Evolutionary conservation across 2,113 vertebrate species (phyloP).

Genomic region (Stomatorhinus ivindoensis): DNA sequence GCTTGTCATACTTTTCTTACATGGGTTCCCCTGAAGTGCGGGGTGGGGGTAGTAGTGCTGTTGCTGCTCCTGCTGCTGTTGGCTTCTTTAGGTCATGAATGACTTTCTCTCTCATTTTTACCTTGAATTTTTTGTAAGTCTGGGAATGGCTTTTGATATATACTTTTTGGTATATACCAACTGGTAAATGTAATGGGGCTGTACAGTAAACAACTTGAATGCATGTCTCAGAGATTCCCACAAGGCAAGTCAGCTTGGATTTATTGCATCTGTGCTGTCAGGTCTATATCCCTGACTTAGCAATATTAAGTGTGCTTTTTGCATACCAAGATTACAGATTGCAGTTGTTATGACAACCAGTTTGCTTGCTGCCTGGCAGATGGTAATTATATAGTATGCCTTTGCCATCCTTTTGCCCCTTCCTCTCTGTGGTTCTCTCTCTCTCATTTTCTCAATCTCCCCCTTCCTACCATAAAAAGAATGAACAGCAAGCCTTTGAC

Average conservation of each 20-base stretch:
- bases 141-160: neutral
- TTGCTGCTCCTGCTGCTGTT: neutral
- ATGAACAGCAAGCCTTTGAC: neutral
- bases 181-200: neutral
- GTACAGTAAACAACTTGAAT: neutral
- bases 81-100: neutral
- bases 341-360: conserved; percentile 62
- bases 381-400: conserved; percentile 52
- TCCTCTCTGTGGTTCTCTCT: conserved; percentile 20
- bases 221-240: neutral
- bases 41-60: neutral
- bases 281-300: neutral
- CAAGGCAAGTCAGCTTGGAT: neutral
- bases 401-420: conserved; percentile 38
- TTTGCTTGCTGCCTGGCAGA: conserved; percentile 53
- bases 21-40: neutral
- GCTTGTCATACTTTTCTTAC: neutral
- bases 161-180: neutral
- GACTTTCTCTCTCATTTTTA: neutral
- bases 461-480: neutral
- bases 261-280: neutral
- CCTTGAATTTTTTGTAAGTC: neutral
- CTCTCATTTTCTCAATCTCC: neutral
- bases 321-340: neutral
- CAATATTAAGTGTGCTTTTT: neutral